Evolutionary conservation across 2,797 vertebrate genomes (phyloP), one percentile per base, ranked within the genome.

Genomic region (Catamblyrhynchus diadema): DNA sequence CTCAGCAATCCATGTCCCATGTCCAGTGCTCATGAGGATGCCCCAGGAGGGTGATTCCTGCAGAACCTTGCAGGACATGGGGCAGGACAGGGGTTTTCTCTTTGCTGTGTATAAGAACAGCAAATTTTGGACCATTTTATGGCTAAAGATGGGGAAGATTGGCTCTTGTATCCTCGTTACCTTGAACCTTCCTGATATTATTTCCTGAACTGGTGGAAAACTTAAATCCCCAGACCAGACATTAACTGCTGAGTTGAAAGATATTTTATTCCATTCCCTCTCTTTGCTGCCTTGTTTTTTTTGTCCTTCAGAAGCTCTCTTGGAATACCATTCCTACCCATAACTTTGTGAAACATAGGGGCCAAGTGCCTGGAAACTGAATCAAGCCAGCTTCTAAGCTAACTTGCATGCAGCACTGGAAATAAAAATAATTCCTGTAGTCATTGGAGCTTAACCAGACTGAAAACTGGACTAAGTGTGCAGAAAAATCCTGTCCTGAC

Each of bases 401-500:
- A 66, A 79, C 62, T 81, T 75, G 54, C 51, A 85, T 0, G 2
- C 42, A 70, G 86, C n/a, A 22, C 10, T 90, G 83, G 60, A 88
- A 88, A 92, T 86, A 80, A 80, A 92, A 96, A 90, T 82, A 77
- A 84, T 67, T 84, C 51, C 70, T 91, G 59, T 39, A 90, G 57
- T 81, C 27, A 33, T 0, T 78, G 87, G 82, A 90, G 72, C 88
- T 90, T 62, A 82, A 94, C 53, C 78, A 93, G 73, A 64, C 67
- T 82, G 88, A 77, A 92, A 87, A 81, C 22, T 48, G 60, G 64
- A 59, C 71, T 30, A 67, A 88, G 71, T 8, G 33, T 90, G 87
- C 74, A 85, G 72, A 85, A 77, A 57, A 87, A 71, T 44, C 65
- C 67, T 84, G 82, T 37, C 37, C 39, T 39, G 39, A 35, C 57